Percentiles rank a stretch among this genome's conserved stretches.
Evolutionary conservation across 2,797 vertebrate species (phyloP).

Genomic region (Sparus aurata): DNA sequence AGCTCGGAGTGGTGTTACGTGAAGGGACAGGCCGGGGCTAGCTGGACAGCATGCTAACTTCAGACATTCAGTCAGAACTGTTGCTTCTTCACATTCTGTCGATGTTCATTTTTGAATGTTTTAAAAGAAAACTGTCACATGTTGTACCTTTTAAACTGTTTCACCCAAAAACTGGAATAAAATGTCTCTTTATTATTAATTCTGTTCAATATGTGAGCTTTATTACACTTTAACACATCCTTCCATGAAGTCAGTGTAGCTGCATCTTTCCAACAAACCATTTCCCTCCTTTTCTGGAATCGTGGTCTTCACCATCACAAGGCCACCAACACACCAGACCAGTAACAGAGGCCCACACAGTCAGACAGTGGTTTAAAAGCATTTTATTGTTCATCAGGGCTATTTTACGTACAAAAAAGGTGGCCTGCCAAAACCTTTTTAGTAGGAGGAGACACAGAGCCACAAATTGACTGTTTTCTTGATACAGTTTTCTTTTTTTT

Average conservation of each 20-base stretch:
- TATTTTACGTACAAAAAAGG: constrained; percentile 99
- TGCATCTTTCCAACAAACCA: constrained; percentile 1
- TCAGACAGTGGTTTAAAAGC: constrained; percentile 94
- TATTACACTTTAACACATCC: neutral
- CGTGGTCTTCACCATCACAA: neutral
- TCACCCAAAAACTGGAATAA: constrained; percentile 61
- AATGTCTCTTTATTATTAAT: constrained; percentile 34
- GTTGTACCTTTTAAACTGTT: constrained; percentile 9
- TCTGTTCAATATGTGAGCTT: constrained; percentile 1
- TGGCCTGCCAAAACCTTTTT: constrained; percentile 98
- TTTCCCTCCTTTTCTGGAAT: neutral
- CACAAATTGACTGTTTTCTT: constrained; percentile 90
- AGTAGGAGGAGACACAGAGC: constrained; percentile 94
- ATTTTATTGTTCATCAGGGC: constrained; percentile 99
- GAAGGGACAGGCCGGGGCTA: too few species aligned
- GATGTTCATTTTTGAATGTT: too few species aligned
- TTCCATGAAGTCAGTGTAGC: neutral
- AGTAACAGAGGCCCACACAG: constrained; percentile 37
- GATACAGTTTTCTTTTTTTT: constrained; percentile 81
- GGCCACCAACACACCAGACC: constrained; percentile 11
- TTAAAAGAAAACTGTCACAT: too few species aligned
- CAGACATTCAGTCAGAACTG: too few species aligned
- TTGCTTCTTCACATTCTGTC: too few species aligned
- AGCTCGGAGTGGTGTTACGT: too few species aligned
- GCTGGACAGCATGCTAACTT: too few species aligned